Evolutionary conservation across 2,113 vertebrate genomes (phyloP).

Genomic region (Myanophis thanlyinensis): DNA sequence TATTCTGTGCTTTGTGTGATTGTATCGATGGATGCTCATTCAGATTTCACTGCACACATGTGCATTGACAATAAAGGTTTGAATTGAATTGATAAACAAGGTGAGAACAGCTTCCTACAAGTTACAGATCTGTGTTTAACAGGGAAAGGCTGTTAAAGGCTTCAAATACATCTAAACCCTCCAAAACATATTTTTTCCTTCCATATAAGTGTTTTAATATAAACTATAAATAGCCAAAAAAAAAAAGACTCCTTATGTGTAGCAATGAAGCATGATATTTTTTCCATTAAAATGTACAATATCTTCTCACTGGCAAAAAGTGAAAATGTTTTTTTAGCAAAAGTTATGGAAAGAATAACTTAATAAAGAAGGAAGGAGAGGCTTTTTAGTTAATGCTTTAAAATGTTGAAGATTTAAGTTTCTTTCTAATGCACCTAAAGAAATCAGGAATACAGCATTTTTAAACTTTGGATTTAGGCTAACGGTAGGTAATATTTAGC

Average conservation of each 20-base stretch:
- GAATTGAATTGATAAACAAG: too few species aligned
- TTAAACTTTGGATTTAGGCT: neutral
- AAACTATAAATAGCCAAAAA: too few species aligned
- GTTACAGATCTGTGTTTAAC: neutral
- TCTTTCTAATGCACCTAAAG: neutral
- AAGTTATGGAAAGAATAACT: neutral
- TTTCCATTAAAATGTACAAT: neutral
- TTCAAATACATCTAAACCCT: neutral
- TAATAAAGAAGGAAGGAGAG: neutral
- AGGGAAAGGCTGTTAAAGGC: neutral
- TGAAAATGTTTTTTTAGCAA: neutral
- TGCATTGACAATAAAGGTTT: too few species aligned
- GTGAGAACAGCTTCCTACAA: neutral
- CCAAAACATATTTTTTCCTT: neutral
- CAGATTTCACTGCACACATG: too few species aligned
- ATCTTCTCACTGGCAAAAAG: neutral
- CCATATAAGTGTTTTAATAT: neutral
- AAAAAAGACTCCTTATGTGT: neutral
- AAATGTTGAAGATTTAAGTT: neutral
- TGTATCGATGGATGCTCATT: too few species aligned
- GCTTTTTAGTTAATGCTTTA: neutral
- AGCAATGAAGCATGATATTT: neutral
- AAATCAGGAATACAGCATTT: neutral
- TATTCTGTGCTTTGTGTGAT: too few species aligned
- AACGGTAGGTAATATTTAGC: neutral